Conservation (phyloP, 2,797 vertebrate genomes). For the Loriculus beryllinus region DNA sequence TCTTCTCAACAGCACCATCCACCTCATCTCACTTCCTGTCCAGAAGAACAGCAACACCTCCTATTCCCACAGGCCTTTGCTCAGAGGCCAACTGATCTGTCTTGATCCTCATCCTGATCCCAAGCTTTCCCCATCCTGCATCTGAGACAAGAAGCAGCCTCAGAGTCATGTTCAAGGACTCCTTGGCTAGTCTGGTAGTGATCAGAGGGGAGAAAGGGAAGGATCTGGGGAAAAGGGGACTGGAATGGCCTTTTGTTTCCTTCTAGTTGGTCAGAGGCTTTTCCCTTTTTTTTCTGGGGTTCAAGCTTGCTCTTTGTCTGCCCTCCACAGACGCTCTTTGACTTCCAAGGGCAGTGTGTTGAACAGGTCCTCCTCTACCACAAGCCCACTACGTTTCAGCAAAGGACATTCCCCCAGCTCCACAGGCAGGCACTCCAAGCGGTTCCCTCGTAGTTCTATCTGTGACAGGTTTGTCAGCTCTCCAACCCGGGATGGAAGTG, state of each 20-base stretch:
- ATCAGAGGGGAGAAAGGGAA: neutral
- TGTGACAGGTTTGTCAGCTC: slow-evolving; percentile 92
- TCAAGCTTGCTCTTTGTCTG: slow-evolving; percentile 93
- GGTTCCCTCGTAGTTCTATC: slow-evolving; percentile 94
- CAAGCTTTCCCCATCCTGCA: slow-evolving; percentile 8
- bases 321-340: slow-evolving; percentile 93
- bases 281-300: neutral
- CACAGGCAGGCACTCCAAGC: slow-evolving; percentile 93
- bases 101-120: slow-evolving; percentile 2
- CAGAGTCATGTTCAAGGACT: neutral
- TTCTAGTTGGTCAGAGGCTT: slow-evolving; percentile 31
- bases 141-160: neutral
- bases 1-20: neutral
- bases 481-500: slow-evolving; percentile 91
- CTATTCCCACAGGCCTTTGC: neutral
- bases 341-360: slow-evolving; percentile 92
- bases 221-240: neutral
- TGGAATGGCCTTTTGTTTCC: slow-evolving; percentile 41
- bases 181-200: neutral
- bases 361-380: slow-evolving; percentile 96
- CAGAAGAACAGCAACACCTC: neutral
- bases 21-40: neutral
- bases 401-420: slow-evolving; percentile 94
- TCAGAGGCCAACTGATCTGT: slow-evolving; percentile 42
- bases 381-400: slow-evolving; percentile 89